A percentile compares a stretch with the other conserved stretches of the same genome.
These are phyloP conservation scores for Natator depressus DNA, from an alignment of 2,113 vertebrate genomes.

Conservation along the genomic window DNA sequence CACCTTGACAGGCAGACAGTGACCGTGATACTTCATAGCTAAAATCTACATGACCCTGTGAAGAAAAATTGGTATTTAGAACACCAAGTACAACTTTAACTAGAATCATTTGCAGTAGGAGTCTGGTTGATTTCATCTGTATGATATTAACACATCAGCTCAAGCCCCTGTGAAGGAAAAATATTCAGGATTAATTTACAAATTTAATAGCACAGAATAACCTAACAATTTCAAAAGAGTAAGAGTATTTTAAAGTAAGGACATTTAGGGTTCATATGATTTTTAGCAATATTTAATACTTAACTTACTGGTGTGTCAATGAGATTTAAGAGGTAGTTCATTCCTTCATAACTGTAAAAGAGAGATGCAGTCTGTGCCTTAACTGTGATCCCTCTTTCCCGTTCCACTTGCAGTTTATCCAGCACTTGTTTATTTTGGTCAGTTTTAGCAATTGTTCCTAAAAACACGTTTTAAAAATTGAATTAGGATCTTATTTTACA, in stretches of 20 bases:
- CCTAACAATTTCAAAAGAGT: not conserved
- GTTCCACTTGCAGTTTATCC: conserved; percentile 97
- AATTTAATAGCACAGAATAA: fast-evolving
- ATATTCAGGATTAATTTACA: not conserved
- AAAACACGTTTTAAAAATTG: not conserved
- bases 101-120: not conserved
- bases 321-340: conserved; percentile 94
- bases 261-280: not conserved
- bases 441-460: conserved; percentile 93
- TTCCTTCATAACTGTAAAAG: conserved; percentile 85
- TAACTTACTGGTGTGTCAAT: conserved; percentile 95
- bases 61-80: conserved; percentile 11
- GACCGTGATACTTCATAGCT: conserved; percentile 97
- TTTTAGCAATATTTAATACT: not conserved
- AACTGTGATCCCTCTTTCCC: conserved; percentile 97
- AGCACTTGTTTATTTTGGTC: conserved; percentile 93
- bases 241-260: not conserved
- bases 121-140: fast-evolving
- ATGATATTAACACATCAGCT: not conserved
- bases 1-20: conserved; percentile 95
- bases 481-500: not conserved
- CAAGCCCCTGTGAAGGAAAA: not conserved
- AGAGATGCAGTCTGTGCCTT: conserved; percentile 99
- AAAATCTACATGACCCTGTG: conserved; percentile 97
- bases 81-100: not conserved